Percentiles rank a stretch among this genome's conserved stretches.
phyloP scores from a whole-genome alignment of 1,140 invertebrate genomes.

The Drosophila nasuta region DNA sequence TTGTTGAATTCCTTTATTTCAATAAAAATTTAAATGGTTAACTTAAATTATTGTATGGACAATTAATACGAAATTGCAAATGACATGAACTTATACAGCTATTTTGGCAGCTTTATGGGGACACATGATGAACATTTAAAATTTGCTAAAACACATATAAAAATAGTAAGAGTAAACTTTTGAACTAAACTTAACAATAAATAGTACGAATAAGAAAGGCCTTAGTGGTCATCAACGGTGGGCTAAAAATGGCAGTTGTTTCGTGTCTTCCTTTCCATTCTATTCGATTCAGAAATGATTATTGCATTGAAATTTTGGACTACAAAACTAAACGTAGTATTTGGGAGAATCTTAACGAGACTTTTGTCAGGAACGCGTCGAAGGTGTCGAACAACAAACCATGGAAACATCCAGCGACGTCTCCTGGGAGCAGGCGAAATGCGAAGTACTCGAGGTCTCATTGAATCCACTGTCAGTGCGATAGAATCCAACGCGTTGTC shows the following conservation, averaged over 20 bases:
- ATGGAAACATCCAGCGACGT: constrained; percentile 63
- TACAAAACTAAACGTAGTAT: constrained; percentile 27
- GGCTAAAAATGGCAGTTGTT: constrained; percentile 40
- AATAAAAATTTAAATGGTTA: constrained; percentile 4
- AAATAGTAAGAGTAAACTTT: neutral
- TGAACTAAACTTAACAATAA: constrained; percentile 36
- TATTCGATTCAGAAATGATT: constrained; percentile 33
- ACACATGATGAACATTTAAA: constrained; percentile 23
- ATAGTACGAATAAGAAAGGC: constrained; percentile 22
- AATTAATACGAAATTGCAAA: constrained; percentile 43
- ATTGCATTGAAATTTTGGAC: constrained; percentile 53
- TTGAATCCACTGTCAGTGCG: constrained; percentile 83
- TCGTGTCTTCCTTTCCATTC: constrained; percentile 5
- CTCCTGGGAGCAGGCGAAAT: constrained; percentile 62
- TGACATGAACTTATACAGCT: constrained; percentile 37
- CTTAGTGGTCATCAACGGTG: constrained; percentile 39
- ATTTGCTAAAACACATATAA: constrained; percentile 31
- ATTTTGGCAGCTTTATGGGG: constrained; percentile 40
- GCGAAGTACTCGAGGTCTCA: constrained; percentile 74
- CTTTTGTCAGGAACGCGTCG: constrained; percentile 56
- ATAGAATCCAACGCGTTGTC: constrained; percentile 53
- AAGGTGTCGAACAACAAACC: constrained; percentile 76
- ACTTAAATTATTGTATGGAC: constrained; percentile 7
- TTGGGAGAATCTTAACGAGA: neutral
- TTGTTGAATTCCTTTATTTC: constrained; percentile 14